phyloP scores from a whole-genome alignment of 2,113 vertebrate genomes.

The Anguilla japonica region DNA sequence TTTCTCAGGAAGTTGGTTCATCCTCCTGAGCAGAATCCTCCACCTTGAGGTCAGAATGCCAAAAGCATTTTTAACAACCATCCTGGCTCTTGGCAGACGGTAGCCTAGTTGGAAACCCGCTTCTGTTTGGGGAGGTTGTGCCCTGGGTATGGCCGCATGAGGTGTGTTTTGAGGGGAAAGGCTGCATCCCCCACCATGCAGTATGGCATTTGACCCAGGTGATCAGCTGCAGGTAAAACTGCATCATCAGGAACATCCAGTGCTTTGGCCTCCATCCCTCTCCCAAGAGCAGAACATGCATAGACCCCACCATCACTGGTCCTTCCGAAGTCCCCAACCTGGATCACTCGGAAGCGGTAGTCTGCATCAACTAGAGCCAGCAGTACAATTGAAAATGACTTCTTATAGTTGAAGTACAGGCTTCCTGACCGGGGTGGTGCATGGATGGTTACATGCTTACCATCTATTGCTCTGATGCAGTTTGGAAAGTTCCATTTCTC shows the following conservation, averaged over 20 bases:
- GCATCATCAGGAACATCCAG: slow-evolving; percentile 21
- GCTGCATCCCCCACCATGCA: slow-evolving; percentile 26
- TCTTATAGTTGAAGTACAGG: slow-evolving; percentile 30
- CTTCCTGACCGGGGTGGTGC: too few species aligned
- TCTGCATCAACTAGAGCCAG: slow-evolving; percentile 31
- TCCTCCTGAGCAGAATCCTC: slow-evolving; percentile 17
- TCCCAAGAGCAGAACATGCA: slow-evolving; percentile 17
- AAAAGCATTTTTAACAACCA: slow-evolving; percentile 29
- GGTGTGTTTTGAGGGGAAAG: slow-evolving; percentile 28
- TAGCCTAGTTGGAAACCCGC: slow-evolving; percentile 35
- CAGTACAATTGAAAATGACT: slow-evolving; percentile 31
- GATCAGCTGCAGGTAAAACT: slow-evolving; percentile 26
- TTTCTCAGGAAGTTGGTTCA: slow-evolving; percentile 2
- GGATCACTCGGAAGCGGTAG: slow-evolving; percentile 28
- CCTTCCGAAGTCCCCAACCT: slow-evolving; percentile 38
- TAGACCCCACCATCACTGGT: slow-evolving; percentile 32
- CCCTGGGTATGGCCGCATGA: slow-evolving; percentile 18
- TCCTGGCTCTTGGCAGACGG: slow-evolving; percentile 27
- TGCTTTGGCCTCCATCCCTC: slow-evolving; percentile 3
- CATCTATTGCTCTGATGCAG: too few species aligned
- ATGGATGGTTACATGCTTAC: too few species aligned
- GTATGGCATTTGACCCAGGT: slow-evolving; percentile 4
- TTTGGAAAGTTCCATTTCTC: too few species aligned
- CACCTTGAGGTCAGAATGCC: slow-evolving; percentile 27
- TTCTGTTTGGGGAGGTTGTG: background rate